Conservation (phyloP, 1,140 invertebrate species). For the Drosophila elegans region DNA sequence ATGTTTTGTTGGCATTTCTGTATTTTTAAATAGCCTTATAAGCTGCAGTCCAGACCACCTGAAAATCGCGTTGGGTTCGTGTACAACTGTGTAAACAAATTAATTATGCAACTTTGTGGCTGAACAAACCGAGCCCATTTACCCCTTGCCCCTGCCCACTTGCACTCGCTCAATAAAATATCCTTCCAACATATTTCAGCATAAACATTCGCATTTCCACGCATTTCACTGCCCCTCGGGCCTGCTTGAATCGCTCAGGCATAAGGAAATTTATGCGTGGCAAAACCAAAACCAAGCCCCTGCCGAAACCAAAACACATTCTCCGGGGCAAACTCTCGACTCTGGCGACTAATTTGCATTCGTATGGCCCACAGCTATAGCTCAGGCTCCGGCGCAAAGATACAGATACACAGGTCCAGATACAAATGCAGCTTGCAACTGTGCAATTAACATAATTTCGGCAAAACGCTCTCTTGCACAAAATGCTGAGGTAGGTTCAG, state of each 20-base stretch:
- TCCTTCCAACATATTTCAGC: conserved; percentile 74
- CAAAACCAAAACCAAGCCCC: conserved; percentile 46
- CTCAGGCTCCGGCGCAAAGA: conserved; percentile 15
- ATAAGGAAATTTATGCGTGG: conserved; percentile 77
- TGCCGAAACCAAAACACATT: conserved; percentile 64
- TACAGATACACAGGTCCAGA: conserved; percentile 8
- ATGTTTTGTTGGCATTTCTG: background rate
- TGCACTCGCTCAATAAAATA: conserved; percentile 58
- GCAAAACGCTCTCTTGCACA: conserved; percentile 55
- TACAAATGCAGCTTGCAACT: conserved; percentile 52
- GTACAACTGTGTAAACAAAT: conserved; percentile 83
- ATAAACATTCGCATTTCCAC: conserved; percentile 56
- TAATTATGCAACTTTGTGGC: conserved; percentile 75
- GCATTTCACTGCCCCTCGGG: conserved; percentile 9
- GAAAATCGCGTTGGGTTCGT: conserved; percentile 53
- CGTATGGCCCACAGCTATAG: conserved; percentile 53
- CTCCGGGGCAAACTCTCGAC: conserved; percentile 45
- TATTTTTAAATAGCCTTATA: conserved; percentile 44
- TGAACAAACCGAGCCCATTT: conserved; percentile 14
- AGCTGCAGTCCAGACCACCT: conserved; percentile 12
- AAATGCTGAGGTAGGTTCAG: conserved; percentile 19
- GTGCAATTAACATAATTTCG: conserved; percentile 75
- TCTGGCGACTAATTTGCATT: conserved; percentile 62
- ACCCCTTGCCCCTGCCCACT: background rate
- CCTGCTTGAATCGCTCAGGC: conserved; percentile 54